Conservation (phyloP, 2,797 vertebrate species). For the Lophius americanus region DNA sequence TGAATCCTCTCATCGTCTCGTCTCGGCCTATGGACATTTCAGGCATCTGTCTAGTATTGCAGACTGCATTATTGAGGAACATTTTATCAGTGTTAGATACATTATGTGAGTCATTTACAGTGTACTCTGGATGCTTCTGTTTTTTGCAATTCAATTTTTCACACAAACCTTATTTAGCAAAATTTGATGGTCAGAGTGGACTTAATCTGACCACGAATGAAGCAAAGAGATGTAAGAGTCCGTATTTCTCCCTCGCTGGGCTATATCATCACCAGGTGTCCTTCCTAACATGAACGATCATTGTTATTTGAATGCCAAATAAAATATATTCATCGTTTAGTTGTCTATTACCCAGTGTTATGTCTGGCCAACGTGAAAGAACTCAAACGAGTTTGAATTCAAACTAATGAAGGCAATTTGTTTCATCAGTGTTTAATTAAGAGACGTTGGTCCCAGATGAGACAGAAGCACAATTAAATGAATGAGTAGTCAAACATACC, state of each 20-base stretch:
- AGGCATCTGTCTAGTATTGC: slow-evolving; percentile 2
- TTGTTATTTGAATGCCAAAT: slow-evolving; percentile 10
- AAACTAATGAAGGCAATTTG: slow-evolving; percentile 15
- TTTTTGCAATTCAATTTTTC: too few relatives aligned
- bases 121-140: too few relatives aligned
- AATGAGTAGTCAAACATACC: neutral
- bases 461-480: neutral
- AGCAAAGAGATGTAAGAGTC: too few relatives aligned
- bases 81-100: too few relatives aligned
- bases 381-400: slow-evolving; percentile 1
- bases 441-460: neutral
- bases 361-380: neutral
- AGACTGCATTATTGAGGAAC: slow-evolving; percentile 5
- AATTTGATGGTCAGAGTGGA: too few relatives aligned
- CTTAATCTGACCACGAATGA: too few relatives aligned
- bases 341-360: slow-evolving; percentile 3
- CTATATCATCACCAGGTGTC: too few relatives aligned
- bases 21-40: neutral
- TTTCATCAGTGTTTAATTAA: slow-evolving; percentile 14
- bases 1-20: too few relatives aligned
- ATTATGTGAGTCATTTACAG: too few relatives aligned
- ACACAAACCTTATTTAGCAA: too few relatives aligned
- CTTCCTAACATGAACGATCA: too few relatives aligned
- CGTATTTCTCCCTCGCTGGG: too few relatives aligned
- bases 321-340: slow-evolving; percentile 19